Evolutionary conservation across 2,888 invertebrate species (phyloP).

Genomic region (Alloscopus bannaensis): DNA sequence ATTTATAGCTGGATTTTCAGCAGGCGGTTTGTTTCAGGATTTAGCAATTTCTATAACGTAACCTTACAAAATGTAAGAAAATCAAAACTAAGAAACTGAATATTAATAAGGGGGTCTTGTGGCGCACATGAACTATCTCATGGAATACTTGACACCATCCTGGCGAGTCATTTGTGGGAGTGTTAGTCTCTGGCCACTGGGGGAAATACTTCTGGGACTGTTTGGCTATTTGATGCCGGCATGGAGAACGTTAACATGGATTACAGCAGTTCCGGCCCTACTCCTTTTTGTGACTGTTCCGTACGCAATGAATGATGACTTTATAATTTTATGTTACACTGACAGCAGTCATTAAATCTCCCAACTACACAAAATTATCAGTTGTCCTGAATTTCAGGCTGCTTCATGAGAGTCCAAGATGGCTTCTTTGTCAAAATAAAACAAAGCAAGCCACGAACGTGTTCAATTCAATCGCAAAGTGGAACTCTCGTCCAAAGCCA

Average conservation of each 20-base stretch:
- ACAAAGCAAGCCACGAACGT: constrained; percentile 65
- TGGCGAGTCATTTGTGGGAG: constrained; percentile 70
- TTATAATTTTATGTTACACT: not conserved
- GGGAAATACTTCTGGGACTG: constrained; percentile 68
- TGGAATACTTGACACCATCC: constrained; percentile 71
- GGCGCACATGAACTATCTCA: constrained; percentile 69
- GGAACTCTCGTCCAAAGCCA: constrained; percentile 59
- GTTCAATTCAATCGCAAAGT: constrained; percentile 65
- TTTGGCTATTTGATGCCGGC: constrained; percentile 60
- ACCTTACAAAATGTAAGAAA: not conserved
- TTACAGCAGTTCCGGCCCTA: constrained; percentile 61
- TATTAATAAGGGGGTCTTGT: constrained; percentile 68
- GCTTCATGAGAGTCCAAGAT: constrained; percentile 69
- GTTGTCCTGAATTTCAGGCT: constrained; percentile 34
- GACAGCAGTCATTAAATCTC: not conserved
- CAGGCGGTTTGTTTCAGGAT: constrained; percentile 54
- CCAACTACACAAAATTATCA: not conserved
- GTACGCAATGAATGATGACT: constrained; percentile 45
- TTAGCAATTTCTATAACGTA: not conserved
- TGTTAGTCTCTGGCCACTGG: constrained; percentile 70
- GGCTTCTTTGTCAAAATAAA: constrained; percentile 63
- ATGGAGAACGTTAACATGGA: constrained; percentile 65
- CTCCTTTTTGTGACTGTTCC: constrained; percentile 61
- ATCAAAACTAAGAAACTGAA: too few species aligned
- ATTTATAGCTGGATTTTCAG: constrained; percentile 69